Evolutionary conservation across 2,113 vertebrate genomes (phyloP), one percentile per base, ranked within the genome.

Genomic region (Motacilla alba): DNA sequence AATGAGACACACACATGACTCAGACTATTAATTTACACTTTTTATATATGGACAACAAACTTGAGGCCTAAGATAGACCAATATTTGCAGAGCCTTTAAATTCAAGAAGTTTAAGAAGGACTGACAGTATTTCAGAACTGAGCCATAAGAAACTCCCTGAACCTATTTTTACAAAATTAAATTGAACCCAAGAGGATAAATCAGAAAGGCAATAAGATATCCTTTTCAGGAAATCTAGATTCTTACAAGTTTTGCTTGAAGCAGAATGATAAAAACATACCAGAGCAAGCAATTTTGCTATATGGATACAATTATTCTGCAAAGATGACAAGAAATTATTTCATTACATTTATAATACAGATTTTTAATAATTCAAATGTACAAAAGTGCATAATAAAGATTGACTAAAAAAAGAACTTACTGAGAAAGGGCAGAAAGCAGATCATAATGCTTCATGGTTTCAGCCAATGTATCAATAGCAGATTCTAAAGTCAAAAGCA

Each of bases 401-500:
- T 31, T 47, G 62, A 75, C 14, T 72, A 77, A 41, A 30, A 62
- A 23, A 84, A 95, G 35, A 75, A 92, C 99, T 98, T 99, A 99
- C 99, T 99, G 99, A 97, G 99, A 99, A 96, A 99, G 98, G 89
- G 99, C 99, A 83, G 99, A 98, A 92, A 99, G 99, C 82, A 99
- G 98, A 97, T 99, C 99, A 49, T 99, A 99, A 97, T 99, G 99
- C 96, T 99, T 99, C 97, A 99, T 98, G 30, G 98, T 98, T 98
- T 99, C 99, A 75, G 99, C 99, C 83, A 99, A 97, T 1, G 99
- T 99, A 97, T 99, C 99, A 68, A 99, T 99, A 91, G 99, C 99
- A 49, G 99, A 99, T 96, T 99, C 99, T 97, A 99, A 97, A 11
- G 99, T 99, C 92, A 99, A 98, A 91, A 99, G 98, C 37, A 99